Evolutionary conservation across 2,888 invertebrate species (phyloP).

Genomic region (Kuschelorhynchus macadamiae): DNA sequence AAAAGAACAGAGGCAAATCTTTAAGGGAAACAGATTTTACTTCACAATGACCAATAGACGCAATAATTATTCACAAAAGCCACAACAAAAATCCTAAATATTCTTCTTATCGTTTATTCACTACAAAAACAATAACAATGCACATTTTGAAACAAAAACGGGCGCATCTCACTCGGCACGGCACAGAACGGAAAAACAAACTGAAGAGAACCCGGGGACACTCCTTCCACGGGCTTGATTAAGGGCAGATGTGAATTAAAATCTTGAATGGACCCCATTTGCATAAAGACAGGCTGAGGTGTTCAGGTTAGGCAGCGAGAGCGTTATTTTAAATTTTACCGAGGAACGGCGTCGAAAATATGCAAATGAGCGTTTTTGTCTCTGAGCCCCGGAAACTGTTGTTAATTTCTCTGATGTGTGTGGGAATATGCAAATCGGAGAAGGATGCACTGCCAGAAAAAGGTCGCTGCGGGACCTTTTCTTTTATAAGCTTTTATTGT

Average conservation of each 20-base stretch:
- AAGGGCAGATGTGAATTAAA: conserved; percentile 58
- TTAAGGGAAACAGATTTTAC: too few species aligned
- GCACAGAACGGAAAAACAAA: conserved; percentile 26
- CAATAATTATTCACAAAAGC: too few species aligned
- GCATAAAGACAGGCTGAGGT: conserved; percentile 51
- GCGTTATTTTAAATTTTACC: conserved; percentile 58
- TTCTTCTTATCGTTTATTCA: too few species aligned
- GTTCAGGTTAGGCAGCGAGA: conserved; percentile 34
- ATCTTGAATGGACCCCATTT: conserved; percentile 56
- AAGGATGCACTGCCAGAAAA: conserved; percentile 1
- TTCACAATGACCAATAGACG: too few species aligned
- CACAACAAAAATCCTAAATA: too few species aligned
- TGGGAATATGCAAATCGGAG: conserved; percentile 29
- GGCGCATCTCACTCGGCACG: conserved; percentile 5
- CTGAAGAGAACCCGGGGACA: conserved; percentile 31
- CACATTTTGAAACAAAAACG: too few species aligned
- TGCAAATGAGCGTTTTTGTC: conserved; percentile 55
- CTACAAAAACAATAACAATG: too few species aligned
- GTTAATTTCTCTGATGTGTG: conserved; percentile 26
- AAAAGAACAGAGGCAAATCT: too few species aligned
- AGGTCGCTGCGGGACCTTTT: not conserved
- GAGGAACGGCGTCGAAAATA: conserved; percentile 56
- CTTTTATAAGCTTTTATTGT: too few species aligned
- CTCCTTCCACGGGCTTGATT: conserved; percentile 53
- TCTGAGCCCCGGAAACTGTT: conserved; percentile 35